phyloP scores from a whole-genome alignment of 2,113 vertebrate species.

The Larimichthys crocea region DNA sequence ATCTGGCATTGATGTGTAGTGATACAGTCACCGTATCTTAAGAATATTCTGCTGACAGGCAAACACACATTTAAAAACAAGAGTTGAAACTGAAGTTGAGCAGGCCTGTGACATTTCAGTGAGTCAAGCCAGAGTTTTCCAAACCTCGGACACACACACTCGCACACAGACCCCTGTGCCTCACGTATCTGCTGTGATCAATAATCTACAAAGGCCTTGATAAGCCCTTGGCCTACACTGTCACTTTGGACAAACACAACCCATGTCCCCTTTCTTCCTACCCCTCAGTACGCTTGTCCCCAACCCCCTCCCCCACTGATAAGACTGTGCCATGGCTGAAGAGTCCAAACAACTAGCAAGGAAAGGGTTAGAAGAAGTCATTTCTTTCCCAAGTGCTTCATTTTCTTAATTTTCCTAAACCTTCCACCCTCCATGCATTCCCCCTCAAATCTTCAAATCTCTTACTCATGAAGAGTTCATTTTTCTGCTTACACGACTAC shows the following conservation, averaged over 20 bases:
- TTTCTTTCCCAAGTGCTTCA: not conserved
- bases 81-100: conserved; percentile 30
- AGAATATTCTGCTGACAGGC: conserved; percentile 29
- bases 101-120: conserved; percentile 42
- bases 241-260: conserved; percentile 83
- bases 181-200: conserved; percentile 77
- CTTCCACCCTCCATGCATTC: not conserved
- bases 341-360: conserved; percentile 36
- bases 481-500: conserved; percentile 4
- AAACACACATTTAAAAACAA: conserved; percentile 7
- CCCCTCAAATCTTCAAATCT: not conserved
- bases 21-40: not conserved
- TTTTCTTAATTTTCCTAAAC: not conserved
- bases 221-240: conserved; percentile 79
- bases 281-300: conserved; percentile 53
- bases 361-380: conserved; percentile 4
- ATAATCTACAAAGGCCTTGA: conserved; percentile 84
- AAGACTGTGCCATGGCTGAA: conserved; percentile 63
- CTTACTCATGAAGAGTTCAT: not conserved
- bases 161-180: conserved; percentile 51
- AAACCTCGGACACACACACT: conserved; percentile 54
- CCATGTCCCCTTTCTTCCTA: conserved; percentile 77
- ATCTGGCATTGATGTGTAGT: not conserved
- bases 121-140: conserved; percentile 71
- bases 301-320: conserved; percentile 53